Evolutionary conservation across 2,888 invertebrate genomes (phyloP).

Genomic region (Papilio demoleus): DNA sequence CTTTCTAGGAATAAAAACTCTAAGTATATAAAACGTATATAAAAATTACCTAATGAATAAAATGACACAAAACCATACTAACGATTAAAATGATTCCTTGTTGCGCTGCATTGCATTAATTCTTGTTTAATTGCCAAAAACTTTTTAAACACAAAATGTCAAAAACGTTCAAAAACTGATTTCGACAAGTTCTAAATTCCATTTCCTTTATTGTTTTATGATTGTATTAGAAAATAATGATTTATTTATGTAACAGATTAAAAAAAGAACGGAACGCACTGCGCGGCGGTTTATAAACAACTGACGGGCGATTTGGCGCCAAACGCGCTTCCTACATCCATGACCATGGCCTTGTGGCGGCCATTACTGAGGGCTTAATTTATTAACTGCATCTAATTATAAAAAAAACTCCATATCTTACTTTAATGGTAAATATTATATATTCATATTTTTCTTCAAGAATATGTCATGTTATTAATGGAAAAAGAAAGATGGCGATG

Average conservation of each 20-base stretch:
- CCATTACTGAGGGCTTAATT: slow-evolving; percentile 50
- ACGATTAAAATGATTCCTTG: slow-evolving; percentile 26
- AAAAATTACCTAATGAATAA: no score
- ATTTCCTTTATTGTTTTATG: slow-evolving; percentile 16
- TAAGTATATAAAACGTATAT: no score
- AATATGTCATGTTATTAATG: no score
- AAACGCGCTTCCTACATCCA: slow-evolving; percentile 62
- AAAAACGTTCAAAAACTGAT: background rate
- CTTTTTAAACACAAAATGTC: slow-evolving; percentile 2
- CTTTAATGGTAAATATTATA: background rate
- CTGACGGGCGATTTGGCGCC: slow-evolving; percentile 48
- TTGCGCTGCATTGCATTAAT: slow-evolving; percentile 13
- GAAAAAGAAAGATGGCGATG: no score
- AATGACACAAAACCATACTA: slow-evolving; percentile 13
- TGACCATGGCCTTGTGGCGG: slow-evolving; percentile 60
- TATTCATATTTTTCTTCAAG: background rate
- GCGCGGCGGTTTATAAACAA: slow-evolving; percentile 58
- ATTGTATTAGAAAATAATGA: slow-evolving; percentile 16
- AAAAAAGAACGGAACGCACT: slow-evolving; percentile 47
- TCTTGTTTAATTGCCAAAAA: slow-evolving; percentile 23
- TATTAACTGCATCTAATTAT: slow-evolving; percentile 49
- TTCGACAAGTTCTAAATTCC: slow-evolving; percentile 11
- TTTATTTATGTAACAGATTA: slow-evolving; percentile 42
- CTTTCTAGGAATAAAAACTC: background rate
- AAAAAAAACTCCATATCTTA: slow-evolving; percentile 5